phyloP scores from a whole-genome alignment of 2,888 invertebrate species.

The Drosophila kanekoi region DNA sequence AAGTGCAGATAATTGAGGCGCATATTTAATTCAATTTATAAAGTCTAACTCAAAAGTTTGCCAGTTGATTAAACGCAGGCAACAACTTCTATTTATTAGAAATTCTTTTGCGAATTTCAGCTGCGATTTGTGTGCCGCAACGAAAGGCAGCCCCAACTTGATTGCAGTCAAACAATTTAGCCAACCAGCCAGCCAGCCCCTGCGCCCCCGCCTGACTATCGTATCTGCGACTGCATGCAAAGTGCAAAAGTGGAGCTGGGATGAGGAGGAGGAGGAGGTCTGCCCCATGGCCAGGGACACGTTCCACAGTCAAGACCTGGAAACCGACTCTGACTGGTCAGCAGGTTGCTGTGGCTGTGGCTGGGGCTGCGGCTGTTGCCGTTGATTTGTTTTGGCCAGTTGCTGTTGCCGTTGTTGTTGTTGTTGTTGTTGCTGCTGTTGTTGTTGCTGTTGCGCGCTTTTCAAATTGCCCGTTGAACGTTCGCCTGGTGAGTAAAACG shows the following conservation, averaged over 20 bases:
- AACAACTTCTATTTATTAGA: conserved; percentile 51
- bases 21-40: conserved; percentile 64
- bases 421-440: conserved; percentile 37
- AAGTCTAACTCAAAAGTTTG: conserved; percentile 10
- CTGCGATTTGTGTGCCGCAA: conserved; percentile 56
- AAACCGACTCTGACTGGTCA: conserved; percentile 56
- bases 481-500: conserved; percentile 78
- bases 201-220: background rate
- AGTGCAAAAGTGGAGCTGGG: conserved; percentile 4
- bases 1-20: conserved; percentile 47
- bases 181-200: conserved; percentile 10
- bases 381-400: conserved; percentile 43
- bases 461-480: conserved; percentile 67
- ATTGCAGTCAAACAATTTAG: conserved; percentile 65
- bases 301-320: conserved; percentile 49
- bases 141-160: conserved; percentile 59
- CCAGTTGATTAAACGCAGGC: conserved; percentile 48
- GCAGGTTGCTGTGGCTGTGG: conserved; percentile 59
- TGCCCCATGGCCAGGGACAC: conserved; percentile 50
- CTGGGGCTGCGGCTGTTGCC: conserved; percentile 19
- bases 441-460: conserved; percentile 44
- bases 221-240: conserved; percentile 28
- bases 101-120: conserved; percentile 55
- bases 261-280: conserved; percentile 8
- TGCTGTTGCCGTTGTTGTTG: conserved; percentile 34